Evolutionary conservation across 2,797 vertebrate genomes (phyloP), one percentile per base, ranked within the genome.

Genomic region (Phataginus tetradactyla): DNA sequence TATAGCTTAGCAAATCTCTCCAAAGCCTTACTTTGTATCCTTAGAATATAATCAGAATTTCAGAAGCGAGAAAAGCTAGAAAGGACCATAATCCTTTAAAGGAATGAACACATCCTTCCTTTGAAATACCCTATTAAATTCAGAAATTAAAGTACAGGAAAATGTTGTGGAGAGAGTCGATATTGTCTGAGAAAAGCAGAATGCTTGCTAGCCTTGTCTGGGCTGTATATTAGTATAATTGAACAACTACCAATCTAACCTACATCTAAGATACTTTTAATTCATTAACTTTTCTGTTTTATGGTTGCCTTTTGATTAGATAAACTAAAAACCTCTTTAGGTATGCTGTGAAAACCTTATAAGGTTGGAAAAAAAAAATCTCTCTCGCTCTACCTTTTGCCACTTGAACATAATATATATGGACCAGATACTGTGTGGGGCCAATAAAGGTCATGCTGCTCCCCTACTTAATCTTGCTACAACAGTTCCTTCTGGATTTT

Each of bases 21-120:
- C 45, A 87, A 42, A 97, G 17, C 0, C 63, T 86, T 90, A 85
- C 20, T 72, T 59, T 94, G 4, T 64, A 94, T 94, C 45, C 79
- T 91, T 53, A 61, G 42, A 81, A 97, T 96, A 79, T 57, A 84
- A 97, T 81, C 81, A 90, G 72, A 89, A 94, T 77, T 94, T 79
- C 86, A 89, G 68, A 96, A 97, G 66, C 49, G 95, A 90, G 86
- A 96, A 92, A 97, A 59, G 84, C 15, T 94, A 34, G 85, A 95
- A 29, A 92, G 20, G 15, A 61, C n/a, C 79, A 64, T 63, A 85
- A 96, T 85, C 13, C 45, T 71, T 87, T 84, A 57, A 94, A 96
- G 45, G 15, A 78, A 95, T 7, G 63, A 93, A 12, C 23, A 74
- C 34, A n/a, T 80, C 59, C 83, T 96, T 80, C 55, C 37, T 84